phyloP scores from a whole-genome alignment of 2,113 vertebrate species.

The Archilochus colubris region DNA sequence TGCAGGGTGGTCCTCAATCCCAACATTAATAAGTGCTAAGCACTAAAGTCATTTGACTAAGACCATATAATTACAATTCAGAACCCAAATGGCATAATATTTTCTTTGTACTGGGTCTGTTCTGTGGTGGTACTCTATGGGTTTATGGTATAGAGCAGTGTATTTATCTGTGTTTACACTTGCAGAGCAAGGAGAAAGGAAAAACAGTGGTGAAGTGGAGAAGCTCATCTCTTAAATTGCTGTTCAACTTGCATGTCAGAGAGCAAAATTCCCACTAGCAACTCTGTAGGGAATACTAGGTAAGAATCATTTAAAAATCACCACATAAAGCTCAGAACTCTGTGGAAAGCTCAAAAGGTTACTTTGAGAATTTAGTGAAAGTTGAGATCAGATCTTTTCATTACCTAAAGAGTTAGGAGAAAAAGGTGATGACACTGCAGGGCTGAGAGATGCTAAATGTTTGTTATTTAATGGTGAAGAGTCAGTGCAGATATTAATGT shows the following conservation, averaged over 20 bases:
- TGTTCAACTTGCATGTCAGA: neutral
- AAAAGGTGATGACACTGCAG: neutral
- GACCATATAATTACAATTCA: neutral
- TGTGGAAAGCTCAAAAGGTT: neutral
- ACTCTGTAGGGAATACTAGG: neutral
- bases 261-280: neutral
- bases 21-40: neutral
- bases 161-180: neutral
- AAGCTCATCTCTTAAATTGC: neutral
- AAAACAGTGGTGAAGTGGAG: neutral
- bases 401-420: neutral
- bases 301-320: neutral
- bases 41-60: neutral
- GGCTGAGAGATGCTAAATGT: neutral
- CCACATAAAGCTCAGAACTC: neutral
- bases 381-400: neutral
- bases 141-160: neutral
- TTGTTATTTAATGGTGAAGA: neutral
- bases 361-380: neutral
- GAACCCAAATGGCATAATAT: neutral
- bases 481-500: neutral
- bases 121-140: neutral
- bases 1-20: constrained; percentile 61
- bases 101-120: neutral
- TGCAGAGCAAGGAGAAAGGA: neutral